phyloP scores from a whole-genome alignment of 2,113 vertebrate genomes.

The Empidonax alnorum region DNA sequence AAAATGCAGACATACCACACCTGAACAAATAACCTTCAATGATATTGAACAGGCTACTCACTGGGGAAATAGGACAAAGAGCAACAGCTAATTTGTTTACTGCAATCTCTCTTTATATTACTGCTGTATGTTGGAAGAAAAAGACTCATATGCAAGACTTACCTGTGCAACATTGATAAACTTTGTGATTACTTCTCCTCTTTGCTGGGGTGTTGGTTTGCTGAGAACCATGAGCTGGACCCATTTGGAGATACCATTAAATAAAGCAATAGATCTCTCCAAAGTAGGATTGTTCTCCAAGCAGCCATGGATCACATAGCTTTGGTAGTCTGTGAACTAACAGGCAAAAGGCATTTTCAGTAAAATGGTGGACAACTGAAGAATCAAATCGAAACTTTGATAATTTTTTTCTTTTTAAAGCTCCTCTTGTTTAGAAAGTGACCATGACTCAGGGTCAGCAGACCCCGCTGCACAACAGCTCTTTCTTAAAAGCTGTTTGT shows the following conservation, averaged over 20 bases:
- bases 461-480: neutral
- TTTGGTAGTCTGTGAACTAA: slow-evolving; percentile 97
- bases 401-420: neutral
- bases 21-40: neutral
- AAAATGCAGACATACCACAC: neutral
- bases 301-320: slow-evolving; percentile 93
- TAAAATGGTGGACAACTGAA: neutral
- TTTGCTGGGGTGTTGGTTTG: slow-evolving; percentile 93
- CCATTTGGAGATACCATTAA: slow-evolving; percentile 98
- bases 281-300: slow-evolving; percentile 93
- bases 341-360: slow-evolving; percentile 20
- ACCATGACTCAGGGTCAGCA: neutral
- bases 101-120: neutral
- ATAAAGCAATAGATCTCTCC: slow-evolving; percentile 95
- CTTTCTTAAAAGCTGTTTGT: neutral
- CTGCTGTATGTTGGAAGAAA: neutral
- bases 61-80: neutral
- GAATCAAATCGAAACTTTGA: neutral
- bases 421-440: neutral
- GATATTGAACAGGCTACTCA: neutral
- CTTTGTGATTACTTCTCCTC: slow-evolving; percentile 95
- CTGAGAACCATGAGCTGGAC: slow-evolving; percentile 98
- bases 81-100: neutral
- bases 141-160: neutral
- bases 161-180: slow-evolving; percentile 98